These are phyloP conservation scores for Phenganax marumi DNA, from an alignment of 92 coral and sea anemone species.

Conservation along the genomic window DNA sequence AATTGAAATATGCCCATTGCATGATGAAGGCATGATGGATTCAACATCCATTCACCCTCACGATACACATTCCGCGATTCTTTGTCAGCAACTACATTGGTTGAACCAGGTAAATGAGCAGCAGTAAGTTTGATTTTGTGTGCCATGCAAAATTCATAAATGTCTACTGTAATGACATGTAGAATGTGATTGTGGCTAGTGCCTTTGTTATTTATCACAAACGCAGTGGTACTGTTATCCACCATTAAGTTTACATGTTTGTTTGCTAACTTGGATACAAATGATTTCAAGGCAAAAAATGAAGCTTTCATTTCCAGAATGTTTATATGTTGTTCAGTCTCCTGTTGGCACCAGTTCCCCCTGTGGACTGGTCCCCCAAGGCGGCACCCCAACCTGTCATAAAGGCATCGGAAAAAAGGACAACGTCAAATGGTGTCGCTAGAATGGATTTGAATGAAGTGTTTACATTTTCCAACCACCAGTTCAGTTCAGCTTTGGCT, in stretches of 20 bases:
- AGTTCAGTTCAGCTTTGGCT: too few relatives aligned
- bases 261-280: too few relatives aligned
- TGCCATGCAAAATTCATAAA: too few relatives aligned
- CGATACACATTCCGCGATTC: slow-evolving; percentile 44
- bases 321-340: background rate
- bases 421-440: slow-evolving; percentile 24
- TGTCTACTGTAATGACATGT: slow-evolving; percentile 32
- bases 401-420: slow-evolving; percentile 22
- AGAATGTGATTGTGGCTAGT: slow-evolving; percentile 51
- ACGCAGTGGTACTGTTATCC: slow-evolving; percentile 59
- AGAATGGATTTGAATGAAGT: too few relatives aligned
- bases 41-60: too few relatives aligned
- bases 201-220: too few relatives aligned
- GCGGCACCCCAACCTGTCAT: too few relatives aligned
- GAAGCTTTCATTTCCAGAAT: too few relatives aligned
- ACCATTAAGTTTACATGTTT: slow-evolving; percentile 62
- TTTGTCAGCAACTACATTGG: too few relatives aligned
- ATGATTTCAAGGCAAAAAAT: slow-evolving; percentile 59
- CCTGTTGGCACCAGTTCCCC: slow-evolving; percentile 23
- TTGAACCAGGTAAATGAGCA: slow-evolving; percentile 61
- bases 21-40: too few relatives aligned
- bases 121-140: slow-evolving; percentile 53
- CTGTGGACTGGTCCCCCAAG: slow-evolving; percentile 29
- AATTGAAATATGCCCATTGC: too few relatives aligned
- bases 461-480: slow-evolving; percentile 5